Evolutionary conservation across 1,140 invertebrate genomes (phyloP).

Genomic region (Pogonomyrmex barbatus): DNA sequence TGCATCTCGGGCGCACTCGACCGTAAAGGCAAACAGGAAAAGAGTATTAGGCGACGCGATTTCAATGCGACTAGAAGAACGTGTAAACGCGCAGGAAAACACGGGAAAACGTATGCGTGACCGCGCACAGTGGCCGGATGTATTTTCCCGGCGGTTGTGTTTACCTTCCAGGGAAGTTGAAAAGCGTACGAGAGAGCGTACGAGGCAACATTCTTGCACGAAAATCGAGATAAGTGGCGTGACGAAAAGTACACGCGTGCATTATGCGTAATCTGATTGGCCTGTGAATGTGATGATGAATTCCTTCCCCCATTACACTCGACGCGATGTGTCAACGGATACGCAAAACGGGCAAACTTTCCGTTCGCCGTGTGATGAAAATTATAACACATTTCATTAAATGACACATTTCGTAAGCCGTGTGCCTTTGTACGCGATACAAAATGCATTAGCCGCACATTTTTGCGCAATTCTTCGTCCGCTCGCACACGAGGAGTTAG

Average conservation of each 20-base stretch:
- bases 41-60: slow-evolving; percentile 34
- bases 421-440: not conserved
- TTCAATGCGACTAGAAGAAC: not conserved
- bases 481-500: not conserved
- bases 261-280: slow-evolving; percentile 9
- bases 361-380: not conserved
- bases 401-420: slow-evolving; percentile 15
- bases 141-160: slow-evolving; percentile 54
- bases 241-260: slow-evolving; percentile 4
- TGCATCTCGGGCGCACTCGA: slow-evolving; percentile 27
- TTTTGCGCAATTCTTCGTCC: not conserved
- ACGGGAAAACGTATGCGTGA: slow-evolving; percentile 62
- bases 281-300: not conserved
- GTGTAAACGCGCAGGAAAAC: not conserved
- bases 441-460: not conserved
- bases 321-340: not conserved
- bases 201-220: slow-evolving; percentile 45
- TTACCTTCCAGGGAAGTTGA: slow-evolving; percentile 11
- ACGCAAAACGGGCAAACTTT: not conserved
- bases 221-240: slow-evolving; percentile 33
- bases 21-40: slow-evolving; percentile 57
- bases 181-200: not conserved
- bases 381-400: not conserved
- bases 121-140: slow-evolving; percentile 56
- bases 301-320: not conserved